Evolutionary conservation across 2,888 invertebrate species (phyloP).

Genomic region (Microchrysa polita): DNA sequence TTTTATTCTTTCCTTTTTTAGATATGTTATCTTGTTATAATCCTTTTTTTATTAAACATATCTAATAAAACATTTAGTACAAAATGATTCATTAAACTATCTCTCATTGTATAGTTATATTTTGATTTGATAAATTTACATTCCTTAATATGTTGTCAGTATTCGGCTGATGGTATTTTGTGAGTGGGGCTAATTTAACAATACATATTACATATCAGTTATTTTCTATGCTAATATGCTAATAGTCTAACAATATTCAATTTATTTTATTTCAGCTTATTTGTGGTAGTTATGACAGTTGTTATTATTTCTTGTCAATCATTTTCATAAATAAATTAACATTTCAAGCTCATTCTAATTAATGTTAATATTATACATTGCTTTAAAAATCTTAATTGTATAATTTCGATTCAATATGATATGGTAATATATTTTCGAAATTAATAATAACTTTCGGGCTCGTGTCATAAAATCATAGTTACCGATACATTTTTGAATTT

Average conservation of each 20-base stretch:
- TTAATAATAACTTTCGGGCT: too few species aligned
- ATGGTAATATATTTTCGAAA: background rate
- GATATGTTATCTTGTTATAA: too few species aligned
- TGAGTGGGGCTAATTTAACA: background rate
- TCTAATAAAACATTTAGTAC: conserved; percentile 27
- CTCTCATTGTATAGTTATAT: background rate
- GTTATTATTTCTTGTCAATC: background rate
- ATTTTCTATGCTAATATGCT: conserved; percentile 34
- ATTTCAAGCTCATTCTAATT: conserved; percentile 42
- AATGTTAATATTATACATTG: conserved; percentile 20
- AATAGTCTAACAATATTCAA: conserved; percentile 26
- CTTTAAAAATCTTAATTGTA: background rate
- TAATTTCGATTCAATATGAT: background rate
- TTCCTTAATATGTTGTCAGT: background rate
- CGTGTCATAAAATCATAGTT: too few species aligned
- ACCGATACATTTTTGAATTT: too few species aligned
- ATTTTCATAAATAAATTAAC: conserved; percentile 16
- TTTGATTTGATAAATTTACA: conserved; percentile 12
- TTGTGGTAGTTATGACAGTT: too few species aligned
- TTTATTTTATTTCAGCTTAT: background rate
- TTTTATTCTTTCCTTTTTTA: too few species aligned
- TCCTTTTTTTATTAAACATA: background rate
- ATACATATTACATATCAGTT: conserved; percentile 2
- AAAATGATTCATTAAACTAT: conserved; percentile 8
- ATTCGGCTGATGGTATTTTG: background rate